Base-by-base conservation (phyloP, 2,888 invertebrate genomes). In the Microchrysa polita region DNA sequence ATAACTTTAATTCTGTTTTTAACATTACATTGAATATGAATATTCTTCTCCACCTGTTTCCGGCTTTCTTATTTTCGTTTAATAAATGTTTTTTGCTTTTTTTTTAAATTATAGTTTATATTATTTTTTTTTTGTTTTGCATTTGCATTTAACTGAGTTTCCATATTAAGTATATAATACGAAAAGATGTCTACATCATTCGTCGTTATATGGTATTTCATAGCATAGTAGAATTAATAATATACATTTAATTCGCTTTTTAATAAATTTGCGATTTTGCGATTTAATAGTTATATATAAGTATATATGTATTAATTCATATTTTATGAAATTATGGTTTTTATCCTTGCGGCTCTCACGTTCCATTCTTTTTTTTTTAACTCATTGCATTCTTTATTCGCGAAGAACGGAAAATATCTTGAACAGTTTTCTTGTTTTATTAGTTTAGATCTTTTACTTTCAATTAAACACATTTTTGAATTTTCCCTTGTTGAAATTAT, bases 181-280 rank as follows among this genome's bases (percentile, higher is more conserved):
- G 65, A 65, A 48, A 65, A 65, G 48, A 60, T 65, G 65, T 65
- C 65, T 48, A 65, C 65, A 65, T 44, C 65, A 65, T 65, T 48
- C 48, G 65, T 48, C 65, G 65, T 48, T 65, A 65, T 48, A 65
- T 34, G 2, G 27, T 34, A 34, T 65, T 65, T 48, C 48, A 65
- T 44, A 65, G 65, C 48, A 48, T 65, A 65, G 65, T 65, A 65
- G 65, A 65, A 65, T 65, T 65, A 65, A 65, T 65, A 65, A 65
- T 65, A 65, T 65, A 65, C 65, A 65, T 65, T 34, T 61, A 61
- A 61, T 40, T 61, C 61, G 61, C 61, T 16, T 60, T n/a, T 34
- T 59, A 23, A 34, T 61, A 61, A n/a, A 61, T 61, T 40, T 61
- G 61, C 61, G 61, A 61, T 65, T 48, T 65, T 60, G n/a, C 48